A percentile compares a stretch with the other conserved stretches of the same genome.
Evolutionary conservation across 2,113 vertebrate genomes (phyloP).

Genomic region (Origma solitaria): DNA sequence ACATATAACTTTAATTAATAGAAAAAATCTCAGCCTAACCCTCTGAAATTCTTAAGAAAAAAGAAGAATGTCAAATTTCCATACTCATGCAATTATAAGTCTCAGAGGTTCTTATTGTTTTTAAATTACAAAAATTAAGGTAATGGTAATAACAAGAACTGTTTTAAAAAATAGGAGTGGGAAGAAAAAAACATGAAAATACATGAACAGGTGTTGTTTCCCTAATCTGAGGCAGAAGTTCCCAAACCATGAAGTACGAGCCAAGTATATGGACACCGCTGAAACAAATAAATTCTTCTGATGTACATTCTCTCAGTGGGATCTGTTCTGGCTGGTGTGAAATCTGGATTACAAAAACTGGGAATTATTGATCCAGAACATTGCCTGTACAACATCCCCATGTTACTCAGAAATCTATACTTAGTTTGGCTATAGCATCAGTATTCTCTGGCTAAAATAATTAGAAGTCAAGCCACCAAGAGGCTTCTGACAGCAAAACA

Average conservation of each 20-base stretch:
- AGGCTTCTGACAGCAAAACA: background rate
- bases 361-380: background rate
- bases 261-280: background rate
- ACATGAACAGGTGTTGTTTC: background rate
- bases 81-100: background rate
- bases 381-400: background rate
- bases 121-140: background rate
- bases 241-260: background rate
- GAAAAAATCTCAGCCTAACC: rapidly evolving
- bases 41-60: background rate
- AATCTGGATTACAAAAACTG: background rate
- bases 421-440: background rate
- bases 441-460: background rate
- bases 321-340: background rate
- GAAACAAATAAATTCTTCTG: background rate
- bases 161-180: background rate
- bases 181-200: background rate
- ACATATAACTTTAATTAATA: background rate
- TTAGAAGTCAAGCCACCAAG: background rate
- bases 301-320: background rate
- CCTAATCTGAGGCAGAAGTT: background rate
- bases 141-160: background rate
- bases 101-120: background rate
- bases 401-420: background rate
- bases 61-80: background rate